Conservation (phyloP, 2,888 invertebrate species). For the Euzetes globulus region DNA sequence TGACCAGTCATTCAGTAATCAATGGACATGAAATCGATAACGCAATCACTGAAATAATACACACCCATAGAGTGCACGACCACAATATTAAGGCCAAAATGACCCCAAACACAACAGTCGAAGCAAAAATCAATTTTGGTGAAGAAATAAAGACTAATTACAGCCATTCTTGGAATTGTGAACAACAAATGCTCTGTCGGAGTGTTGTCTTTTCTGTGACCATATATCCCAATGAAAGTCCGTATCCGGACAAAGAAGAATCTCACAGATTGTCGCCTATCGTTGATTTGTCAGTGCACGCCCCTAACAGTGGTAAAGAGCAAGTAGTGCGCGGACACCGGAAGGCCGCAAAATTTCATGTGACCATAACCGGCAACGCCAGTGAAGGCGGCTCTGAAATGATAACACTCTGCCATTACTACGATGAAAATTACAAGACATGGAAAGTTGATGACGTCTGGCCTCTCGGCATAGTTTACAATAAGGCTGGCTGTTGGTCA, state of each 20-base stretch:
- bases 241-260: conserved; percentile 9
- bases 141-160: conserved; percentile 26
- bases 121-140: conserved; percentile 27
- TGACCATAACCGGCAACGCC: conserved; percentile 35
- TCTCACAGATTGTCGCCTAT: conserved; percentile 31
- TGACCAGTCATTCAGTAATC: neutral
- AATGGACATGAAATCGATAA: neutral
- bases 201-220: conserved; percentile 34
- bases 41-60: conserved; percentile 27
- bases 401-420: conserved; percentile 39
- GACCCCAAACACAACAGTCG: conserved; percentile 16
- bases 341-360: conserved; percentile 33
- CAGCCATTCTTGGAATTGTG: conserved; percentile 32
- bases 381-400: conserved; percentile 18
- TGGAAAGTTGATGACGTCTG: conserved; percentile 39
- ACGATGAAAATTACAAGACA: conserved; percentile 34
- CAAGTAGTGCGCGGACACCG: conserved; percentile 28
- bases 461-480: conserved; percentile 13
- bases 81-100: conserved; percentile 13
- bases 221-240: conserved; percentile 32
- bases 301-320: conserved; percentile 33
- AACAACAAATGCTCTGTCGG: conserved; percentile 19
- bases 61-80: conserved; percentile 9
- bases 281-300: conserved; percentile 26
- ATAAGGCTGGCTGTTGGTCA: conserved; percentile 34